phyloP scores from a whole-genome alignment of 2,113 vertebrate species.

The Gobio gobio region DNA sequence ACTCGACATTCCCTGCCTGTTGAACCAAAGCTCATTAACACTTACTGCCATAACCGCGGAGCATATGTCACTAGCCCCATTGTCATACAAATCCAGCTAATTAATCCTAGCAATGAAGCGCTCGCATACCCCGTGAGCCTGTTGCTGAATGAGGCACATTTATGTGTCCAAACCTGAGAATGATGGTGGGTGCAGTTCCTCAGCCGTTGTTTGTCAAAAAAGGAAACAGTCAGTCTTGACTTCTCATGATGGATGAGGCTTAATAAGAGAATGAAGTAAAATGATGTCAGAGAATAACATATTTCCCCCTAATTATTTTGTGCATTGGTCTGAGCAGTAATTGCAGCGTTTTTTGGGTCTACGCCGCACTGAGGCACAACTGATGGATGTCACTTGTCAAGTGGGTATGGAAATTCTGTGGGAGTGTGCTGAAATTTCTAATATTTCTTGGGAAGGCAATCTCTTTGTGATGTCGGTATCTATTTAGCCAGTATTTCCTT shows the following conservation, averaged over 20 bases:
- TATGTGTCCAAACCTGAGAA: slow-evolving; percentile 23
- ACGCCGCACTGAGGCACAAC: slow-evolving; percentile 58
- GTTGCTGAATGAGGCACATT: slow-evolving; percentile 54
- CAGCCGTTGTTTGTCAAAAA: slow-evolving; percentile 45
- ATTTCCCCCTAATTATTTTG: slow-evolving; percentile 66
- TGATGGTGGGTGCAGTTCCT: neutral
- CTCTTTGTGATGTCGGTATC: slow-evolving; percentile 61
- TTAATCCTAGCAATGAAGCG: slow-evolving; percentile 59
- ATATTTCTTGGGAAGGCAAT: slow-evolving; percentile 63
- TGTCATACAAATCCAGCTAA: slow-evolving; percentile 63
- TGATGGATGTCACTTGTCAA: slow-evolving; percentile 66
- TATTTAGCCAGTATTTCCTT: slow-evolving; percentile 60
- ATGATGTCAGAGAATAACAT: slow-evolving; percentile 65
- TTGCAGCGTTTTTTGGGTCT: slow-evolving; percentile 52
- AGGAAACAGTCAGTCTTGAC: slow-evolving; percentile 49
- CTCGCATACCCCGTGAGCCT: slow-evolving; percentile 34
- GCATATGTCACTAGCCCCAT: slow-evolving; percentile 59
- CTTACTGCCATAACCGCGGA: slow-evolving; percentile 55
- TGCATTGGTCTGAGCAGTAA: slow-evolving; percentile 63
- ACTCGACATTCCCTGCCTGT: slow-evolving; percentile 48
- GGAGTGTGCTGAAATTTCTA: slow-evolving; percentile 53
- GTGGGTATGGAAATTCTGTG: slow-evolving; percentile 60
- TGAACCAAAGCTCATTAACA: slow-evolving; percentile 62
- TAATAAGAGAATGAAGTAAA: slow-evolving; percentile 64
- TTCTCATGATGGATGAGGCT: slow-evolving; percentile 54